Base-by-base conservation (phyloP, 2,797 vertebrate species). In the Nothura maculosa region DNA sequence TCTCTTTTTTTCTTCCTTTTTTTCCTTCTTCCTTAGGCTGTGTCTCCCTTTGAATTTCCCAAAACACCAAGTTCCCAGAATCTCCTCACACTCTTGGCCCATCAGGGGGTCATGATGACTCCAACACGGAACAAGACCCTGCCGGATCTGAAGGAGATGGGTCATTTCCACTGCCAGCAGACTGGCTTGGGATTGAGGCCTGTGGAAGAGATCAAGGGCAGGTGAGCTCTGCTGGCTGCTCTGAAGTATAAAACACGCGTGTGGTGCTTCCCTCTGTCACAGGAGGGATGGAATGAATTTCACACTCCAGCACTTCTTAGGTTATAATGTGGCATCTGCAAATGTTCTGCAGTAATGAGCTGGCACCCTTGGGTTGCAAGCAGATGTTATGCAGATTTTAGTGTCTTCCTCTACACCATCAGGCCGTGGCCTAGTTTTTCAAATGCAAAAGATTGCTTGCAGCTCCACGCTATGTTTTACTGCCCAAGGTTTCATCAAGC, bases 61-160 rank as follows among this genome's bases (percentile, higher is more conserved):
- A 99, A 98, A 94, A 98, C 98, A 8, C 98, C 99, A 43, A 99
- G 98, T 96, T 99, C 99, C 48, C 99, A 99, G 25, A 99, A 99
- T 95, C 98, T 99, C 54, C 92, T 98, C 77, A 90, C 97, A 8
- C 96, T 98, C 36, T 92, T 98, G 89, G 98, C 99, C 30, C 98
- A 99, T 95, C 99, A 99, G 96, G 99, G 98, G 5, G 95, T 98
- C 68, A 86, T 98, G 76, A 84, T 98, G 92, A 89, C 98, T 5
- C 98, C 97, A 0, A 98, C 97, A 10, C 97, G 98, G 81, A 98
- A 97, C 97, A 98, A 93, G 94, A 99, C 98, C 0, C 95, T 98
- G 60, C 98, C 98, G 1, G 98, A 99, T 92, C 97, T 99, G 87
- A 98, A 98, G 18, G 98, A 98, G 55, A 97, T 98, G 36, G 97